These are phyloP conservation scores for Noctua fimbriata DNA, from an alignment of 2,888 invertebrate species.

Conservation along the genomic window DNA sequence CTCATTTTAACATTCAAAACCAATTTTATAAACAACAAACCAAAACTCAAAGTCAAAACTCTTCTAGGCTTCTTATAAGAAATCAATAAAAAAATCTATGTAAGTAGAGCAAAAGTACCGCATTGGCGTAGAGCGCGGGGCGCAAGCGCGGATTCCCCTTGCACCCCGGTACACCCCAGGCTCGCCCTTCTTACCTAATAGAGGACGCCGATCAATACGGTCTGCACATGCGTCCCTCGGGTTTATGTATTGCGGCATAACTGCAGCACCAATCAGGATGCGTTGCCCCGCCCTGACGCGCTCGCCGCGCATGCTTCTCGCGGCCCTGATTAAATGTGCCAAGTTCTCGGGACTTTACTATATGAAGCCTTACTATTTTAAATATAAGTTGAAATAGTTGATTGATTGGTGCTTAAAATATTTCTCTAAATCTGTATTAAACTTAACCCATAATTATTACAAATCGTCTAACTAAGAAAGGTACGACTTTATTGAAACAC, in stretches of 20 bases:
- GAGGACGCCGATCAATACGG: constrained; percentile 40
- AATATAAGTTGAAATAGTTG: neutral
- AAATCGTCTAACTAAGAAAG: neutral
- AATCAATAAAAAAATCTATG: neutral
- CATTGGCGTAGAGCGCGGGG: constrained; percentile 3
- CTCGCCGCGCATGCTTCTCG: constrained; percentile 21
- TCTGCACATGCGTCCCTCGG: constrained; percentile 40
- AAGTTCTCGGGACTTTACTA: neutral
- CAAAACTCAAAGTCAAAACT: neutral
- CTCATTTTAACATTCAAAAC: neutral
- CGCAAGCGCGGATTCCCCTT: constrained; percentile 17
- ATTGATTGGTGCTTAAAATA: neutral
- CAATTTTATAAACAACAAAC: neutral
- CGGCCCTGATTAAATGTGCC: constrained; percentile 9
- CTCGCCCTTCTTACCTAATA: too few relatives aligned
- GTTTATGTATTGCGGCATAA: neutral
- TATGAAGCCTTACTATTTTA: neutral
- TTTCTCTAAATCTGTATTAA: neutral
- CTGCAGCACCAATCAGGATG: neutral
- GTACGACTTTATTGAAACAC: neutral
- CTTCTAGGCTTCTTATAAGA: neutral
- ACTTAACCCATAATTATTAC: neutral
- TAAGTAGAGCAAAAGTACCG: neutral
- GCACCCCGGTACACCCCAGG: constrained; percentile 5
- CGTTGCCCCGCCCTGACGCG: constrained; percentile 18